Evolutionary conservation across 2,797 vertebrate species (phyloP).

Genomic region (Ficedula albicollis): DNA sequence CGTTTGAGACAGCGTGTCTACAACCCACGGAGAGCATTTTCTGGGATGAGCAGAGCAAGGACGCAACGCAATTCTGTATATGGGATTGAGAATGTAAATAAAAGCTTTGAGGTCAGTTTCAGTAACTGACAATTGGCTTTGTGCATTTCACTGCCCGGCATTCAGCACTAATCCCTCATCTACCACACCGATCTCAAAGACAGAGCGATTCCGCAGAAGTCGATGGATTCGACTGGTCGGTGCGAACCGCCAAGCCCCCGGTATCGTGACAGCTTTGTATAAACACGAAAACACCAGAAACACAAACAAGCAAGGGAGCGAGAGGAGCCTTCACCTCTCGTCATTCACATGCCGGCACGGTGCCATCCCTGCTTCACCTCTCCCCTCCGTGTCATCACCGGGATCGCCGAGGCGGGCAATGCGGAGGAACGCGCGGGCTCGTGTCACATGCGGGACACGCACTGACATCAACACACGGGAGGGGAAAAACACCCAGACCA

Average conservation of each 20-base stretch:
- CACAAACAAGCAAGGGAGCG: not conserved
- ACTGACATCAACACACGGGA: not conserved
- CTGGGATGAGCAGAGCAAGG: not conserved
- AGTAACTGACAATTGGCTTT: not conserved
- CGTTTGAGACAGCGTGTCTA: not conserved
- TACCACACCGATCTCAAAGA: not conserved
- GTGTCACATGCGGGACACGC: not conserved
- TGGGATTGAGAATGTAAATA: not conserved
- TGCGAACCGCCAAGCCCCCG: not conserved
- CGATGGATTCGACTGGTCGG: not conserved
- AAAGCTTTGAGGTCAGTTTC: not conserved
- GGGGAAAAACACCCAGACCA: fast-evolving
- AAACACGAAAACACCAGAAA: not conserved
- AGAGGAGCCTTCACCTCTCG: not conserved
- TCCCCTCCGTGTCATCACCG: not conserved
- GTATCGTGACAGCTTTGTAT: not conserved
- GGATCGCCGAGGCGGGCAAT: not conserved
- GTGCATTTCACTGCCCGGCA: not conserved
- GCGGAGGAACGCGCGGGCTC: not conserved
- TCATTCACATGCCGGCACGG: not conserved
- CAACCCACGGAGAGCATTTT: not conserved
- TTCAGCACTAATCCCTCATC: not conserved
- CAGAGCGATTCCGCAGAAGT: not conserved
- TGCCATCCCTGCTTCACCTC: not conserved
- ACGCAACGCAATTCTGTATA: not conserved